Evolutionary conservation across 2,113 vertebrate species (phyloP).

Genomic region (Scytalopus superciliaris): DNA sequence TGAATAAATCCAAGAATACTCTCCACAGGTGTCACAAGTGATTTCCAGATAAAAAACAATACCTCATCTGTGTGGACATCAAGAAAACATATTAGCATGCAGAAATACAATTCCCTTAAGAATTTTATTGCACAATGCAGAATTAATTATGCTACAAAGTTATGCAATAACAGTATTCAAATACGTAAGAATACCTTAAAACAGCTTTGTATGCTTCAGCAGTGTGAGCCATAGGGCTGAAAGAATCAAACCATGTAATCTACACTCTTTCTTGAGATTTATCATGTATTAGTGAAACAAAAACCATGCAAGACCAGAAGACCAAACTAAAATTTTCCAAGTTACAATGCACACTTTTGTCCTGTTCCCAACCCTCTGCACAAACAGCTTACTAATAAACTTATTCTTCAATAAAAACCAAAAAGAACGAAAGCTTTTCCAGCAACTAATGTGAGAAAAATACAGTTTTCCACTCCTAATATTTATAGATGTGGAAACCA

Average conservation of each 20-base stretch:
- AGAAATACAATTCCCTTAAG: neutral
- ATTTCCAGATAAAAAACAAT: conserved; percentile 63
- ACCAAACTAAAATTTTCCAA: neutral
- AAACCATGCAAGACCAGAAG: neutral
- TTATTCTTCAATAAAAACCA: neutral
- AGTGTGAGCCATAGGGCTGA: neutral
- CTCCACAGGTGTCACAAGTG: conserved; percentile 67
- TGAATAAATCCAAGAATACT: conserved; percentile 84
- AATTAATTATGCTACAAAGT: neutral
- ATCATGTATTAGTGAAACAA: neutral
- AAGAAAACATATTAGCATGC: neutral
- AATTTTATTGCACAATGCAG: neutral
- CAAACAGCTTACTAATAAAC: neutral
- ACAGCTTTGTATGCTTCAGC: neutral
- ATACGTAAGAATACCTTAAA: neutral
- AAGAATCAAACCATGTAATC: neutral
- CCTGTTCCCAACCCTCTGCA: neutral
- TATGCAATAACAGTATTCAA: neutral
- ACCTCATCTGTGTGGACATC: conserved; percentile 65
- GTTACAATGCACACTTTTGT: neutral
- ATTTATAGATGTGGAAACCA: neutral
- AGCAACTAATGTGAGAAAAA: neutral
- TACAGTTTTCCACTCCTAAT: neutral
- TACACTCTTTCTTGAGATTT: neutral
- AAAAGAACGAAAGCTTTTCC: neutral